Base-by-base conservation (phyloP, 2,797 vertebrate genomes). In the Ctenochaetus hawaiiensis region DNA sequence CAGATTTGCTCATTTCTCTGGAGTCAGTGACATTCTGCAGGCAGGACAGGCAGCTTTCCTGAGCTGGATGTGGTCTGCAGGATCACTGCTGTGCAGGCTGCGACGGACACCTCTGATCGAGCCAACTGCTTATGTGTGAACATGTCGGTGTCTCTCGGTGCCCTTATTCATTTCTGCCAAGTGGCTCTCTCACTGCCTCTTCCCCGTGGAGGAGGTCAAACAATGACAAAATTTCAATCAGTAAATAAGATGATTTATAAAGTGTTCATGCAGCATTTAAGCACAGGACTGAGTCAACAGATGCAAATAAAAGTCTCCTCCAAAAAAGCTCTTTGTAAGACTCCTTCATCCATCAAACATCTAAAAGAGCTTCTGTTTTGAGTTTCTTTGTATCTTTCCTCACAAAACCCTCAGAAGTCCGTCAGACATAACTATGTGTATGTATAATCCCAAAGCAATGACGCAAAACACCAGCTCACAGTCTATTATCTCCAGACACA, bases 401-500 rank as follows among this genome's bases (percentile, higher is more conserved):
- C 6, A 20, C 8, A 34, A 57, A 44, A 58, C 5, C 17, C 60
- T 57, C 18, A 48, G 12, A 39, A 43, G 54, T 53, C 5, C 70
- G 65, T 34, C 26, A 63, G 71, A 56, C 71, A 62, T 54, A 23
- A 54, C 43, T 52, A 11, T 67, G 67, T 70, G 45, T 48, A 3
- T 5, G 45, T 48, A 41, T 77, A 54, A 83, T 73, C 75, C 73
- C 51, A 1, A 1, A 10, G 26, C 56, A 62, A 48, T 84, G 81
- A 87, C 14, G 48, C 73, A 58, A 52, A 69, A 68, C n/a, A 79
- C 48, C 78, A 77, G 62, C 37, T 79, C 66, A 56, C 62, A 8
- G 70, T 39, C 60, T 16, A 44, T 61, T 82, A 81, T 77, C 82
- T 79, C 74, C 62, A 78, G 26, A 72, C 53, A 43, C 23, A 53